Percentiles rank a stretch among this genome's conserved stretches.
These are phyloP conservation scores for Alligator mississippiensis DNA, from an alignment of 2,113 vertebrate species.

Conservation along the genomic window DNA sequence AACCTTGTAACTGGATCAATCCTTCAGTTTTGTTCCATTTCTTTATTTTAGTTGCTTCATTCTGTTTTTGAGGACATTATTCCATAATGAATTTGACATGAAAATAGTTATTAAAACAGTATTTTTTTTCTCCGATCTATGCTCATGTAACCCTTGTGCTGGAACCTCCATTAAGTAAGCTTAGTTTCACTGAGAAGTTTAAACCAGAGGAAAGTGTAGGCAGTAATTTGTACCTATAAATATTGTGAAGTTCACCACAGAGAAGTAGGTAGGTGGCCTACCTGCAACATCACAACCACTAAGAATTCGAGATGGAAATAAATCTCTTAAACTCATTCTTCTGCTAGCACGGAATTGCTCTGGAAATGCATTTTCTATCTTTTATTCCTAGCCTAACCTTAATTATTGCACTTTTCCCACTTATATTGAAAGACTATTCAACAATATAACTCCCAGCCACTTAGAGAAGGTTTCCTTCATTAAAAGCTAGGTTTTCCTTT, in stretches of 20 bases:
- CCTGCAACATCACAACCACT: neutral
- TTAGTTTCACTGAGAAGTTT: neutral
- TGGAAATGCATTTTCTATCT: neutral
- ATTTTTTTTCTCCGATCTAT: too few species aligned
- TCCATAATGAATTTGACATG: too few species aligned
- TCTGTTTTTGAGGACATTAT: too few species aligned
- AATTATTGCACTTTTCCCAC: neutral
- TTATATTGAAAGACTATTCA: neutral
- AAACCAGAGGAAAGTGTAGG: neutral
- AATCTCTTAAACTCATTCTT: neutral
- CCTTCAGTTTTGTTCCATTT: too few species aligned
- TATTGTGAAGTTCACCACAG: neutral
- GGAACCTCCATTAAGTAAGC: neutral
- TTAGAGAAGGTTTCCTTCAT: neutral
- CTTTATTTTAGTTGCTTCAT: too few species aligned
- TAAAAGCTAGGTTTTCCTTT: neutral
- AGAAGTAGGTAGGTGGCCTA: neutral
- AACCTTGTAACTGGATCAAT: too few species aligned
- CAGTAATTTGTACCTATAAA: neutral
- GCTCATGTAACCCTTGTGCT: neutral
- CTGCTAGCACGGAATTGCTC: neutral
- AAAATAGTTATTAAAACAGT: too few species aligned
- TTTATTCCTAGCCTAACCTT: neutral
- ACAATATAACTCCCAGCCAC: neutral
- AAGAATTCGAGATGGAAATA: neutral